These are phyloP conservation scores for Lepidurus couesii DNA, from an alignment of 1,140 invertebrate species.

Conservation along the genomic window DNA sequence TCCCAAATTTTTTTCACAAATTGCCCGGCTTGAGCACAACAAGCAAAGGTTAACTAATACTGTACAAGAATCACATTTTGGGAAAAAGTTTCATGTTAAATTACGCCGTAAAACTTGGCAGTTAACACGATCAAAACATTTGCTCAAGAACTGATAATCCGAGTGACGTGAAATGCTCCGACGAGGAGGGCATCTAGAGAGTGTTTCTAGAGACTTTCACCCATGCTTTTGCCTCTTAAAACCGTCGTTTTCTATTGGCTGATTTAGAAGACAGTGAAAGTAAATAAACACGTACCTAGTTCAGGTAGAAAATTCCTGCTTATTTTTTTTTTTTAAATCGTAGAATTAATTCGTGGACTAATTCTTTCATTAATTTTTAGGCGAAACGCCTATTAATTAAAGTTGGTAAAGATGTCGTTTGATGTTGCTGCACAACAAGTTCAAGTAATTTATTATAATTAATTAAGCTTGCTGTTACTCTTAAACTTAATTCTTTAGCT, in stretches of 20 bases:
- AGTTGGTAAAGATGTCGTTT: conserved; percentile 56
- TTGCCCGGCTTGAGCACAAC: too few relatives aligned
- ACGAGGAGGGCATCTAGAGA: conserved; percentile 39
- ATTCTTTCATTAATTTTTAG: conserved; percentile 6
- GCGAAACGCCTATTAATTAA: not conserved
- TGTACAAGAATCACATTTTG: not conserved
- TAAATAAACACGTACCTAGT: not conserved
- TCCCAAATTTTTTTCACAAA: not conserved
- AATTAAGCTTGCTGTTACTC: not conserved
- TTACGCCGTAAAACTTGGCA: not conserved
- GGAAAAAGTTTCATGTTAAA: not conserved
- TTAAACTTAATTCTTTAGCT: too few relatives aligned
- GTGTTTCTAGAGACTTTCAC: conserved; percentile 35
- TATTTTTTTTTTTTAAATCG: too few relatives aligned
- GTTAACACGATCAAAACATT: conserved; percentile 15
- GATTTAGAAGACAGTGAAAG: not conserved
- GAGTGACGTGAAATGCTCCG: conserved; percentile 37
- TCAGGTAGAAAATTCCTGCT: not conserved
- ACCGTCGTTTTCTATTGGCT: not conserved
- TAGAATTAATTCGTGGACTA: too few relatives aligned
- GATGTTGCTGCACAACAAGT: conserved; percentile 70
- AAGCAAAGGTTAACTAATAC: not conserved
- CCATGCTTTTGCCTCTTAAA: not conserved
- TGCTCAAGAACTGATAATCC: conserved; percentile 34
- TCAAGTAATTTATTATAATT: conserved; percentile 47